Base-by-base conservation (phyloP, 2,797 vertebrate species). In the Coregonus sp. region DNA sequence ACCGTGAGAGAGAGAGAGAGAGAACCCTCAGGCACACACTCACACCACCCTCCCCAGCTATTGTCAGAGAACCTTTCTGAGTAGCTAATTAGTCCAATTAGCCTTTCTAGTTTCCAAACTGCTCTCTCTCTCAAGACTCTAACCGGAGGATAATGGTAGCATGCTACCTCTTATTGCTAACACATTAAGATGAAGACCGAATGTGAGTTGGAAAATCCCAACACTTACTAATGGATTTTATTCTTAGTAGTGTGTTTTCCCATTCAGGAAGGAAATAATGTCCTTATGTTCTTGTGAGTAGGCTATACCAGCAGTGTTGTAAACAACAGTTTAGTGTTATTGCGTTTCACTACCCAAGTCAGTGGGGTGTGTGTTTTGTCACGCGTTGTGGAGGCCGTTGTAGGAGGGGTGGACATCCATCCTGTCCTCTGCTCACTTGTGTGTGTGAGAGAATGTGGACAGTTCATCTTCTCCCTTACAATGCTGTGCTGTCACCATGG, bases 71-170 rank as follows among this genome's bases (percentile, higher is more conserved):
- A 54, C 52, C 52, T 20, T 59, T 4, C 31, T 40, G 72, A 86
- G 87, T 83, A 85, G 82, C 78, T 94, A 95, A 96, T 97, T 96
- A 95, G 92, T 94, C 90, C 92, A 95, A 92, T 94, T 92, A 95
- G 89, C 92, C 88, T 88, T 93, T 95, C 89, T 90, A 86, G 86
- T 88, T 92, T 94, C 90, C 92, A 78, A 88, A 95, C 3, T 89
- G 89, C 81, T 67, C 82, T 80, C 89, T 85, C 87, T 90, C 85
- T 91, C 86, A 89, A 91, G 88, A 94, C 93, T 93, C 92, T 93
- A 94, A 95, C 92, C 88, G 91, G 89, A 93, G 94, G 93, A 93
- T 90, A 92, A 94, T 93, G 88, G 89, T 92, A 89, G 84, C 80
- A 82, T 92, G 86, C 92, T 92, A 92, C 91, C 87, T 87, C 84